A percentile compares a stretch with the other conserved stretches of the same genome.
Conservation (phyloP, 2,888 invertebrate genomes). For the Dryococelus australis region DNA sequence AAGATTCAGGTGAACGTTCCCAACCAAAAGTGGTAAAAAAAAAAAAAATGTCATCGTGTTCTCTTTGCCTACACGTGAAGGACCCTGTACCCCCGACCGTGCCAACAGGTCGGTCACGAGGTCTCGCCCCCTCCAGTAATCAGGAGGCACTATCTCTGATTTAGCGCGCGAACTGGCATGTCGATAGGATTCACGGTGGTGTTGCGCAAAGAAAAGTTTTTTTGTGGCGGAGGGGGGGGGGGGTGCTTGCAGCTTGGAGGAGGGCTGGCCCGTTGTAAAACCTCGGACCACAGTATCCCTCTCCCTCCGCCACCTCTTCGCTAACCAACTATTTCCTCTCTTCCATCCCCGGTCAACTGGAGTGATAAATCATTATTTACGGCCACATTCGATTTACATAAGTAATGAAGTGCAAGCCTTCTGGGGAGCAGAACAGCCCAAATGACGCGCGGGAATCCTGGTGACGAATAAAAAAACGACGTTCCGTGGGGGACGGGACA, state of each 20-base stretch:
- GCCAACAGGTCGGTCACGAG: not conserved
- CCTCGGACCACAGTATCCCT: not conserved
- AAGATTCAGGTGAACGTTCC: too few species aligned
- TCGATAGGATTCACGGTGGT: not conserved
- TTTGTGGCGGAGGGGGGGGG: too few species aligned
- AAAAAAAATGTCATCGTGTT: not conserved
- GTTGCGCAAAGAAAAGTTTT: too few species aligned
- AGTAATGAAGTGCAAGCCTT: conserved; percentile 54
- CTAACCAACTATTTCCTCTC: too few species aligned
- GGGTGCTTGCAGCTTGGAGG: too few species aligned
- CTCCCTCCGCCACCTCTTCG: too few species aligned
- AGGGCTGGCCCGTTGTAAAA: not conserved
- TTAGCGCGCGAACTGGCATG: not conserved
- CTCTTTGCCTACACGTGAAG: not conserved
- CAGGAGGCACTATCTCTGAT: not conserved
- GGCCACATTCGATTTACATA: conserved; percentile 57
- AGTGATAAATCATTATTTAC: conserved; percentile 56
- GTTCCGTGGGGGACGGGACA: not conserved
- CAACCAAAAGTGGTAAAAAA: not conserved
- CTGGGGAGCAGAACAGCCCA: not conserved
- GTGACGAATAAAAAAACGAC: not conserved
- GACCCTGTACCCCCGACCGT: not conserved
- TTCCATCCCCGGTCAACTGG: not conserved
- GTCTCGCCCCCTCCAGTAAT: not conserved
- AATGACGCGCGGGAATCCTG: not conserved